Evolutionary conservation across 2,888 invertebrate species (phyloP), one percentile per base, ranked within the genome.

Genomic region (Margaritifera margaritifera): DNA sequence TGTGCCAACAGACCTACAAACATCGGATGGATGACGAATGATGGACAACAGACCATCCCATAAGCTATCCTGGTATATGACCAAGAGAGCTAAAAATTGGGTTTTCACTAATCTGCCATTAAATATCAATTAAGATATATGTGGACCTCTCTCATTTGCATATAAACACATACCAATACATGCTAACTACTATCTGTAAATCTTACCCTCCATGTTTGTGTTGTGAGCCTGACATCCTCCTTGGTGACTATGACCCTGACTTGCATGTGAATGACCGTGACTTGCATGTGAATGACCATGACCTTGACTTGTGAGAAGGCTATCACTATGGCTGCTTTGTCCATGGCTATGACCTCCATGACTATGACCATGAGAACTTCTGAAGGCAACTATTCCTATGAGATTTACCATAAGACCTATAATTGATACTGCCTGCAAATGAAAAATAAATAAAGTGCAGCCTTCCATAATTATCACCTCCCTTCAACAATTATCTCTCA

Each of bases 341-440:
- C 87, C 86, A 77, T 90, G 89, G 60, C 87, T 86, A 70, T 87
- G 88, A 55, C 80, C 86, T 24, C 81, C 81, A 76, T 87, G 86
- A 50, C 83, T 79, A 76, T 89, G 90, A 25, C 86, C 82, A 80
- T 89, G 89, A 62, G 83, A 81, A 68, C 84, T 80, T 73, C 81
- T 75, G 81, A 92, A 92, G 27, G 91, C 91, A 73, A 91, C 89
- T 77, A 92, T 92, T 58, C 92, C 92, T 71, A 92, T 87, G 50
- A 92, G 83, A 81, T 92, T 92, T 24, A 92, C 92, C 52, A 91
- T 74, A 8, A 92, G 85, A 27, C 92, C 92, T 57, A 90, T 85
- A 4, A 92, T 89, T 3, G 92, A 92, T 3, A 92, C 92, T 25
- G 90, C 85, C 91, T 91, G 84, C 56, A 88, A 84, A 51, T 53